Evolutionary conservation across 1,140 invertebrate genomes (phyloP), one percentile per base, ranked within the genome.

Genomic region (Pseudomyrmex flavicornis): DNA sequence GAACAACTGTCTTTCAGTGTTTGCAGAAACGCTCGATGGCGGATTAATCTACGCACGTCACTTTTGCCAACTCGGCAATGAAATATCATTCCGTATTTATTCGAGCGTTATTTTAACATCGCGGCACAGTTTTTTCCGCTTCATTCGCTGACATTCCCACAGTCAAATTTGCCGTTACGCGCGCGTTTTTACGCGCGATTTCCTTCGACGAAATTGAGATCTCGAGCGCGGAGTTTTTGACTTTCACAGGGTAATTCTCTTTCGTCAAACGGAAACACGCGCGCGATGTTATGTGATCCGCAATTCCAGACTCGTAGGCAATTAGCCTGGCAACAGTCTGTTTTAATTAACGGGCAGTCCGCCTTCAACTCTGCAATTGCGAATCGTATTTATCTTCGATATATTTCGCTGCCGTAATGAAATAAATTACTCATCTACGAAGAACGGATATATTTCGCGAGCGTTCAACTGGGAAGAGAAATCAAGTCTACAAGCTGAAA

Each of bases 311-410:
- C n/a, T 2, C 48, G n/a, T 15, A 17, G 26, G 8, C 46, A 20
- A 20, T 77, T 68, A 12, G 12, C 20, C 44, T 79, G 69, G 12
- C 56, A 48, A 22, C 26, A 17, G 7, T 79, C 35, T 58, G 52
- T 44, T 76, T 76, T 52, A 65, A 76, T 76, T 35, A 75, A 63
- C 9, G 44, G 3, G 3, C 17, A 54, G 17, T n/a, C 35, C 46
- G 35, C 35, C 50, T 46, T 77, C 56, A 26, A 79, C 17, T 58
- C 35, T 7, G 75, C 52, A 46, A 26, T 69, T 77, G n/a, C 26
- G 46, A 65, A 56, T 17, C 9, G n/a, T 35, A 77, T 65, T 65
- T 54, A 76, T 46, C 20, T 22, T 46, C 13, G 17, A 9, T 1
- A 63, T 66, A 35, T 35, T 35, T 35, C 7, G 26, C 8, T 5